These are phyloP conservation scores for Porites lutea DNA, from an alignment of 64 coral and sea anemone genomes.

Conservation along the genomic window DNA sequence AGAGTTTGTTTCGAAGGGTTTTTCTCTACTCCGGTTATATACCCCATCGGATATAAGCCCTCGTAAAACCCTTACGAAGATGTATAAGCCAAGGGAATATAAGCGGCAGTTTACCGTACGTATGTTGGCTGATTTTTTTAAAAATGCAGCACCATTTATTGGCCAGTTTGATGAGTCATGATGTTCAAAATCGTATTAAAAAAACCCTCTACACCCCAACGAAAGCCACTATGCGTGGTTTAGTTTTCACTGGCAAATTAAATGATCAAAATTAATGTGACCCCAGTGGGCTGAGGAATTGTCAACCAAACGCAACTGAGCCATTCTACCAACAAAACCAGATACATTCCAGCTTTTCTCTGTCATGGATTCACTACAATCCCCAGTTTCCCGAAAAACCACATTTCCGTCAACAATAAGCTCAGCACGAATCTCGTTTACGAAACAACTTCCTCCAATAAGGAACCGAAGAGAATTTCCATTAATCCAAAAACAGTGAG, in stretches of 20 bases:
- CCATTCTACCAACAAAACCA: background rate
- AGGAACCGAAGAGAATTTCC: slow-evolving; percentile 1
- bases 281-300: background rate
- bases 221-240: too few relatives aligned
- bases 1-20: too few relatives aligned
- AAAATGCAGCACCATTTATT: too few relatives aligned
- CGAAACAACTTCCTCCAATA: background rate
- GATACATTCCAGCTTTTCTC: background rate
- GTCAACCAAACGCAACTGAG: slow-evolving; percentile 52
- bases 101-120: too few relatives aligned
- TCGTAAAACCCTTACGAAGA: too few relatives aligned
- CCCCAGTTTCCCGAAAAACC: background rate
- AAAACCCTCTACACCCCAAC: too few relatives aligned
- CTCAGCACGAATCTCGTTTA: background rate
- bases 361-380: background rate
- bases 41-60: too few relatives aligned
- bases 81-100: too few relatives aligned
- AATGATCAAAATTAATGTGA: slow-evolving; percentile 53
- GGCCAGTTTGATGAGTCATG: too few relatives aligned
- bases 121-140: too few relatives aligned
- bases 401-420: slow-evolving; percentile 17
- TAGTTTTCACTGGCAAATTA: background rate
- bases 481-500: background rate
- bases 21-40: too few relatives aligned
- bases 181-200: too few relatives aligned